Percentiles rank a stretch among this genome's conserved stretches.
phyloP scores from a whole-genome alignment of 2,888 invertebrate species.

The Colostygia pectinataria region DNA sequence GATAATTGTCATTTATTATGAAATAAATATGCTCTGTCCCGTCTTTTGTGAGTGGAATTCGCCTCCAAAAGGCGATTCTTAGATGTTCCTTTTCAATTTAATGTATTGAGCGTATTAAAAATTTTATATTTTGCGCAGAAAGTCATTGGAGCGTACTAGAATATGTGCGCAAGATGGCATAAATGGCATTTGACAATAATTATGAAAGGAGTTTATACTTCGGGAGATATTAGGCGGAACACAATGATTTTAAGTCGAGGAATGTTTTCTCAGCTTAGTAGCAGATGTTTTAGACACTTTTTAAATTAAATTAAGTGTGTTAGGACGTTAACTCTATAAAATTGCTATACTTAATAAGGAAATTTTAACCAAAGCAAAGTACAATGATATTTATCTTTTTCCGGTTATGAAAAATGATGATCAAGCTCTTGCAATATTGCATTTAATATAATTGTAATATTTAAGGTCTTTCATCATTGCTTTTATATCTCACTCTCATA shows the following conservation, averaged over 20 bases:
- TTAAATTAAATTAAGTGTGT: constrained; percentile 49
- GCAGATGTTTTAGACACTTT: constrained; percentile 62
- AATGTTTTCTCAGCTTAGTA: constrained; percentile 76
- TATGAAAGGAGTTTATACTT: constrained; percentile 61
- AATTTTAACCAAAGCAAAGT: too few species aligned
- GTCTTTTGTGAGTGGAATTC: constrained; percentile 54
- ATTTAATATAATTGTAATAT: too few species aligned
- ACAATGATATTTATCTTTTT: too few species aligned
- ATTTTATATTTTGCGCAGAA: constrained; percentile 72
- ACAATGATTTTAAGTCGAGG: constrained; percentile 59
- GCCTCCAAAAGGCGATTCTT: constrained; percentile 59
- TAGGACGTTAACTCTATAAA: too few species aligned
- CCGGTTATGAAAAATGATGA: too few species aligned
- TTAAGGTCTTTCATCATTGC: too few species aligned
- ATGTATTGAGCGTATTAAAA: constrained; percentile 66
- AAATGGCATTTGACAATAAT: constrained; percentile 78
- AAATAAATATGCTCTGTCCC: constrained; percentile 79
- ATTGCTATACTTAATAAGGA: too few species aligned
- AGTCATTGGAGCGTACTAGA: constrained; percentile 56
- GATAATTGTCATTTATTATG: constrained; percentile 83
- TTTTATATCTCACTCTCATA: too few species aligned
- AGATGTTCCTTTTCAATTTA: constrained; percentile 51
- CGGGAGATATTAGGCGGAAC: constrained; percentile 72
- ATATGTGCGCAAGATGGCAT: constrained; percentile 57
- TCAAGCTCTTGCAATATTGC: too few species aligned